Evolutionary conservation across 2,797 vertebrate genomes (phyloP).

Genomic region (Chaenodraco wilsoni): DNA sequence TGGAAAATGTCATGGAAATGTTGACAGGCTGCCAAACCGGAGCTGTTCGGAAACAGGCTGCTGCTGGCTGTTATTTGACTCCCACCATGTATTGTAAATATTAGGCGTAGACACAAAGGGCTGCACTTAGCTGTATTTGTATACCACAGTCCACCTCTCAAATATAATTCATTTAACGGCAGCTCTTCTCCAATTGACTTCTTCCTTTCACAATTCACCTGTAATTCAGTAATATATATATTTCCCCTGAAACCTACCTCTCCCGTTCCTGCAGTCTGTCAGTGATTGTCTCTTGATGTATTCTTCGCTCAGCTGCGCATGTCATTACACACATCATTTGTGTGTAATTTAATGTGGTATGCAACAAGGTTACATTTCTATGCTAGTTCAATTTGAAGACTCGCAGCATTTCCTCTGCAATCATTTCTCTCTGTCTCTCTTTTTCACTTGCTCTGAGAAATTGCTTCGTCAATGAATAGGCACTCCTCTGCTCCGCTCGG

Average conservation of each 20-base stretch:
- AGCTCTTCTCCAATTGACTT: conserved; percentile 37
- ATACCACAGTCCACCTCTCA: conserved; percentile 39
- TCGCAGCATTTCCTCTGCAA: conserved; percentile 59
- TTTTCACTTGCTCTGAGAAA: conserved; percentile 52
- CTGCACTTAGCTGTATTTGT: conserved; percentile 47
- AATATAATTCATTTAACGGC: conserved; percentile 42
- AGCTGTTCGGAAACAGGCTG: conserved; percentile 50
- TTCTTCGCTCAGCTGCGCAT: conserved; percentile 68
- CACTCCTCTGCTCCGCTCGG: conserved; percentile 36
- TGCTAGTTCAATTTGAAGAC: conserved; percentile 62
- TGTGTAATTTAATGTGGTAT: conserved; percentile 66
- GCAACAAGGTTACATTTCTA: conserved; percentile 69
- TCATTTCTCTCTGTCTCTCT: conserved; percentile 53
- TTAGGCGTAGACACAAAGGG: conserved; percentile 41
- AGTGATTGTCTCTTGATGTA: conserved; percentile 68
- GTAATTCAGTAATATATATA: conserved; percentile 20
- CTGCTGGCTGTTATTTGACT: conserved; percentile 56
- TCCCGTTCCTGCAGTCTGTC: conserved; percentile 33
- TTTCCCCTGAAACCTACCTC: conserved; percentile 41
- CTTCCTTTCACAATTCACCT: conserved; percentile 4
- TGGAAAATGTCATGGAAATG: conserved; percentile 76
- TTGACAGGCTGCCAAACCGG: conserved; percentile 75
- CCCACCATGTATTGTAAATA: conserved; percentile 49
- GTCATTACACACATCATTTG: conserved; percentile 73
- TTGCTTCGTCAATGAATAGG: conserved; percentile 51